Evolutionary conservation across 2,797 vertebrate species (phyloP), one percentile per base, ranked within the genome.

Genomic region (Coilia nasus): DNA sequence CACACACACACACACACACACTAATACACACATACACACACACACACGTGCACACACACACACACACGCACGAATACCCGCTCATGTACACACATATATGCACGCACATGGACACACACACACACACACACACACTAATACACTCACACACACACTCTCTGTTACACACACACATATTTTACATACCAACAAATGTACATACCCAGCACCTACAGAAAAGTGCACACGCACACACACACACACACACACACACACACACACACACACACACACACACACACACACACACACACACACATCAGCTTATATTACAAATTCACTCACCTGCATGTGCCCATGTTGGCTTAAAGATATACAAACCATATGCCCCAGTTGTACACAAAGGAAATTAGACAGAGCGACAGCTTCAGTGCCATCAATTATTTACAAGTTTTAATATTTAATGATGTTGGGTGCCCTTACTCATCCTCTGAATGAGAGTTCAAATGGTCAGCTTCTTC

Each of bases 371-470:
- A 35, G 67, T 23, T 75, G 28, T 67, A 82, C 21, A 82, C 78
- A 50, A 19, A 59, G 41, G 81, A n/a, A 83, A 64, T 31, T 15
- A 75, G 67, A 75, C 28, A 81, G 25, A 78, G 81, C n/a, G 44
- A 81, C 82, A 82, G 28, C 35, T 81, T 75, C 81, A 67, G 81
- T 84, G 19, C 14, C 47, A 82, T 87, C 86, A 89, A 88, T 87
- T 86, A 88, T 86, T 14, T 84, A 75, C 78, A 47, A 47, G 81
- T 82, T 67, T 84, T 50, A 86, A 85, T 82, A 85, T 84, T 88
- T 87, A 54, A 86, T 85, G 60, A 41, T 71, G 86, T 62, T 85
- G 82, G 84, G 81, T 81, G 46, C 0, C 82, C 23, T 47, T 71
- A 75, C 28, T 64, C 23, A 46, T 83, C 46, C 85, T 78, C 64